phyloP scores from a whole-genome alignment of 2,797 vertebrate genomes.

The Menidia menidia region DNA sequence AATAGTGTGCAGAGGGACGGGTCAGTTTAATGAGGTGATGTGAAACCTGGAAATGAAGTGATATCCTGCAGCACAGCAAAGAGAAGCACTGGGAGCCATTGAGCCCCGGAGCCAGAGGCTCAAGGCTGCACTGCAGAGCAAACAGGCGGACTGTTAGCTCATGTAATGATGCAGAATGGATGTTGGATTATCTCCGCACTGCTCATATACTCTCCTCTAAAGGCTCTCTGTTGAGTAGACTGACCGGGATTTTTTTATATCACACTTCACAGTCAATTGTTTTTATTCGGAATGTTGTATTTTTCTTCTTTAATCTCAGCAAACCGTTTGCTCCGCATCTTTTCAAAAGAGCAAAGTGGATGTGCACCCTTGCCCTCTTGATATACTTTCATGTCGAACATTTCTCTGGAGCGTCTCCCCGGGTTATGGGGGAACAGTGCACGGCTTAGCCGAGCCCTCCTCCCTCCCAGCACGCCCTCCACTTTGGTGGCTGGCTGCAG shows the following conservation, averaged over 20 bases:
- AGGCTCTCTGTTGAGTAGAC: slow-evolving; percentile 25
- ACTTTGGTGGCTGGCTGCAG: slow-evolving; percentile 78
- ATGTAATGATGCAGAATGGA: slow-evolving; percentile 73
- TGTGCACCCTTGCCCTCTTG: slow-evolving; percentile 38
- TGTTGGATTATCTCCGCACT: slow-evolving; percentile 59
- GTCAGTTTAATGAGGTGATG: slow-evolving; percentile 72
- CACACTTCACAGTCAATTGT: neutral
- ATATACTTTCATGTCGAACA: slow-evolving; percentile 61
- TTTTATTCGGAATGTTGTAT: slow-evolving; percentile 14
- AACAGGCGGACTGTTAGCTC: slow-evolving; percentile 62
- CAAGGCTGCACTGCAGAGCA: slow-evolving; percentile 62
- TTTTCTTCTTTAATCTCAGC: slow-evolving; percentile 18
- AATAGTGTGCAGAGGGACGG: slow-evolving; percentile 57
- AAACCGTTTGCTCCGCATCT: slow-evolving; percentile 9
- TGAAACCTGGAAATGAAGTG: slow-evolving; percentile 71
- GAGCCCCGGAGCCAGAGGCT: slow-evolving; percentile 54
- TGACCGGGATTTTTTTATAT: slow-evolving; percentile 19
- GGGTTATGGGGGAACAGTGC: slow-evolving; percentile 62
- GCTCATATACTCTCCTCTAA: slow-evolving; percentile 51
- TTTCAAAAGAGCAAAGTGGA: slow-evolving; percentile 25
- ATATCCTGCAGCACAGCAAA: slow-evolving; percentile 69
- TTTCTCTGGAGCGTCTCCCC: slow-evolving; percentile 62
- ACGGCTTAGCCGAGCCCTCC: slow-evolving; percentile 66
- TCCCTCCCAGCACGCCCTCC: slow-evolving; percentile 62
- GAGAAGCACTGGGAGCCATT: slow-evolving; percentile 71